phyloP scores from a whole-genome alignment of 2,797 vertebrate genomes.

The Arctocebus calabarensis region DNA sequence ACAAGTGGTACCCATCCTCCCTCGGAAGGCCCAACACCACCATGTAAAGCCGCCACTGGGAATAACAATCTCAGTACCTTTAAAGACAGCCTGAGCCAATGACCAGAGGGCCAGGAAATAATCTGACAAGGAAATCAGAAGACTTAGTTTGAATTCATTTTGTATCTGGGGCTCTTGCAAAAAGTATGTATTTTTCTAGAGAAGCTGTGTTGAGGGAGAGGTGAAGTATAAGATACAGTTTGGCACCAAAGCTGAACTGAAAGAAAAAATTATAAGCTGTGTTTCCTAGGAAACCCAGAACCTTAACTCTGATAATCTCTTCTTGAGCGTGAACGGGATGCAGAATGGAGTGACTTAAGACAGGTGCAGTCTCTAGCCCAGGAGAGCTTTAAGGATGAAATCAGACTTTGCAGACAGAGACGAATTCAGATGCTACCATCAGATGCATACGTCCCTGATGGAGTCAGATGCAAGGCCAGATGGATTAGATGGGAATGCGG shows the following conservation, averaged over 20 bases:
- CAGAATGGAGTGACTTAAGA: background rate
- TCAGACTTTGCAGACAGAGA: background rate
- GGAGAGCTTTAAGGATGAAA: conserved; percentile 4
- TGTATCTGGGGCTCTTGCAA: background rate
- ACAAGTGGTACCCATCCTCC: background rate
- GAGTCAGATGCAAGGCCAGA: background rate
- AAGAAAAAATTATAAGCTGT: background rate
- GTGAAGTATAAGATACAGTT: background rate
- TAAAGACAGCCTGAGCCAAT: background rate
- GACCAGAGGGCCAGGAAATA: background rate
- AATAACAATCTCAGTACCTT: background rate
- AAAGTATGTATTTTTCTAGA: conserved; percentile 39
- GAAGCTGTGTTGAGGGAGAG: background rate
- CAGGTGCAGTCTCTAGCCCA: background rate
- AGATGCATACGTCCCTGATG: background rate
- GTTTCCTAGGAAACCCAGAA: background rate
- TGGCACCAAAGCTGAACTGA: background rate
- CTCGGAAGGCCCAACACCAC: background rate
- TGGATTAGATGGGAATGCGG: background rate
- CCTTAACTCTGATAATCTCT: background rate
- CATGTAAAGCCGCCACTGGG: background rate
- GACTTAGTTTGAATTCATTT: background rate
- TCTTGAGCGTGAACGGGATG: background rate
- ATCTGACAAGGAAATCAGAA: background rate
- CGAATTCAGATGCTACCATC: background rate